These are phyloP conservation scores for cat (Felis catus) DNA, from an alignment of 2,113 vertebrate species.

Conservation along the genomic window F.catus_Fca126_mat1.0 CM031415.1:88743001-88743500, in stretches of 20 bases:
- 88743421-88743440: background rate
- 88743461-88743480: background rate
- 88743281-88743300: too few species aligned
- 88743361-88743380: background rate
- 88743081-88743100: background rate
- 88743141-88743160: too few species aligned
- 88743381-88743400: background rate
- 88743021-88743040: background rate
- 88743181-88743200: too few species aligned
- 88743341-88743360: background rate
- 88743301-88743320: too few species aligned
- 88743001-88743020: background rate
- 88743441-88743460: background rate
- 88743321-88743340: background rate
- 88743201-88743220: too few species aligned
- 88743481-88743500: background rate
- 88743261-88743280: too few species aligned
- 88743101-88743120: too few species aligned
- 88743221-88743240: too few species aligned
- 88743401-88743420: background rate
- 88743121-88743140: too few species aligned
- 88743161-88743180: too few species aligned
- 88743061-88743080: background rate
- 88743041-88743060: background rate
- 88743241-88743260: too few species aligned